These are phyloP conservation scores for Popillia japonica DNA, from an alignment of 1,140 invertebrate genomes.

Conservation along the genomic window DNA sequence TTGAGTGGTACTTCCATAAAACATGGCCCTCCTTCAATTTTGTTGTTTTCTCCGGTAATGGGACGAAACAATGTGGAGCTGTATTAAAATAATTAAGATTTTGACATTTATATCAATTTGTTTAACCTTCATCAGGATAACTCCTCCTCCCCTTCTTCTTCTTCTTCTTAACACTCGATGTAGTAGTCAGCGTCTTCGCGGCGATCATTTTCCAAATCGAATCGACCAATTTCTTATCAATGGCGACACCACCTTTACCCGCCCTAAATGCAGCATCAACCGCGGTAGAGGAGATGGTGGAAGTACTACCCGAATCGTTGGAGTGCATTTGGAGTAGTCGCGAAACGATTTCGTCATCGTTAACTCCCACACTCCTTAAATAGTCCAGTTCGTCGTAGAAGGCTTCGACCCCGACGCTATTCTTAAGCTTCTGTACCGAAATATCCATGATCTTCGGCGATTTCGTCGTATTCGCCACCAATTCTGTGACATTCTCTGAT, in stretches of 20 bases:
- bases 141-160: background rate
- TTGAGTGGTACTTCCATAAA: background rate
- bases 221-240: background rate
- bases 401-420: background rate
- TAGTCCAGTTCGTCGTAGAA: background rate
- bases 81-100: background rate
- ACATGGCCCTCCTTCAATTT: background rate
- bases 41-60: background rate
- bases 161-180: background rate
- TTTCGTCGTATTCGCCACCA: too few species aligned
- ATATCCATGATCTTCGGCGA: too few species aligned
- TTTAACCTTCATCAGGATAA: background rate
- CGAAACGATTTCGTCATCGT: background rate
- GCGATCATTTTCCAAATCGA: background rate
- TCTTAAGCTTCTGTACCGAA: background rate
- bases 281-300: background rate
- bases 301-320: background rate
- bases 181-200: background rate
- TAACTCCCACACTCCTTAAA: background rate
- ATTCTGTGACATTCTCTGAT: too few species aligned
- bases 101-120: background rate
- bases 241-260: background rate
- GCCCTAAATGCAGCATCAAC: too few species aligned
- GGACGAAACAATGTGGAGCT: background rate
- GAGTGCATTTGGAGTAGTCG: background rate